Base-by-base conservation (phyloP, 2,888 invertebrate genomes). In the Tricholauxania praeusta region DNA sequence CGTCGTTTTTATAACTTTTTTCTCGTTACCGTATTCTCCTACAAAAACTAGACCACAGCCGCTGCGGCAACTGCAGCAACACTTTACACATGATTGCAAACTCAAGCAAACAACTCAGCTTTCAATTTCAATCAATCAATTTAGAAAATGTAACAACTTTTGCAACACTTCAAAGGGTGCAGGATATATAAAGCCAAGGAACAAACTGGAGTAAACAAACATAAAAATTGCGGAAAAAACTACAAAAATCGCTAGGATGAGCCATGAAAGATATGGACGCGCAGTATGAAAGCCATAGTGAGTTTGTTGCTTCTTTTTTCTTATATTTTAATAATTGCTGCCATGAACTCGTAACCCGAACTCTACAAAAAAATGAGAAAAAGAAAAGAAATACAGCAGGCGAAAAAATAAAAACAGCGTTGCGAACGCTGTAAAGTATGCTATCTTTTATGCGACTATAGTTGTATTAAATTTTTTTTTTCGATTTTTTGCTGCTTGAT, bases 121-220 rank as follows among this genome's bases (percentile, higher is more conserved):
- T 68, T 39, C 63, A 47, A 47, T 63, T 47, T 68, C 68, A 68
- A 68, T 68, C 68, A 68, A 68, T 68, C 68, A 57, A 68, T 59
- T 49, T 48, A 3, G 47, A n/a, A 52, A 57, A 68, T 57, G 17
- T 17, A 39, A n/a, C 66, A 67, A 67, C 55, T 68, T 48, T 22
- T 8, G 48, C 49, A 48, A 69, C 62, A 62, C 60, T 22, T 60
- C 51, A 68, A 68, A 48, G 48, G 32, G 47, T 63, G 63, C 48
- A 57, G 69, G 32, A 49, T n/a, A 59, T 32, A 39, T 15, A 28
- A 62, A 62, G 14, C 10, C 19, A 17, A 39, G 39, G 39, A 39
- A 39, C 2, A 39, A 39, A 39, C 39, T 39, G 39, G 39, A 39
- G 39, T 39, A 62, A n/a, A 62, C 62, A 62, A 47, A 62, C 62